A percentile compares a stretch with the other conserved stretches of the same genome.
Evolutionary conservation across 1,140 invertebrate genomes (phyloP).

Genomic region (Drosophila erecta): DNA sequence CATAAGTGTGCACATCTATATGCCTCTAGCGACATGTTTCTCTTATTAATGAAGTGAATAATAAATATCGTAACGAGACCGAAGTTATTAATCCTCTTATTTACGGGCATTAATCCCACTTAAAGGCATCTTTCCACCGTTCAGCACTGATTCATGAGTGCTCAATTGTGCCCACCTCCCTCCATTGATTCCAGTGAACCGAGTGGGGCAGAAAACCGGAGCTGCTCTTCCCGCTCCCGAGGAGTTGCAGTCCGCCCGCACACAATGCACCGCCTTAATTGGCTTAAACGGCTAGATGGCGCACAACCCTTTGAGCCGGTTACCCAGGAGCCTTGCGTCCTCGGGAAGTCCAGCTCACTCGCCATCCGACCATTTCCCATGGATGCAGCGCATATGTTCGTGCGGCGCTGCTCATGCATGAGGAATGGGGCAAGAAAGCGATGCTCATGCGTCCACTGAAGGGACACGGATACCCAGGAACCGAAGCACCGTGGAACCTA

Average conservation of each 20-base stretch:
- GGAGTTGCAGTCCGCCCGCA: conserved; percentile 11
- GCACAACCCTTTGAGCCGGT: conserved; percentile 11
- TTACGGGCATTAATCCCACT: not conserved
- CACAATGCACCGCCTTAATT: conserved; percentile 60
- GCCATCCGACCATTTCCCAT: conserved; percentile 15
- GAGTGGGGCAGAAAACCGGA: conserved; percentile 17
- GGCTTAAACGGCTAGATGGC: conserved; percentile 49
- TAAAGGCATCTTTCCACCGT: not conserved
- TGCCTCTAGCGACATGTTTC: not conserved
- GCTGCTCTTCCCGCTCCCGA: not conserved
- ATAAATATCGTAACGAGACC: not conserved
- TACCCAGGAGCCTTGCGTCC: not conserved
- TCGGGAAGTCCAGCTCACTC: conserved; percentile 2
- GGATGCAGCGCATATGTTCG: conserved; percentile 45
- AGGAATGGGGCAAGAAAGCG: conserved; percentile 22
- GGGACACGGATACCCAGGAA: not conserved
- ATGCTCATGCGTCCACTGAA: conserved; percentile 18
- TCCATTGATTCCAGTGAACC: conserved; percentile 22
- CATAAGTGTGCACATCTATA: not conserved
- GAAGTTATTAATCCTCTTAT: conserved; percentile 1
- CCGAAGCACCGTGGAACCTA: not conserved
- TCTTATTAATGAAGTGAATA: no score
- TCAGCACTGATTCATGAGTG: conserved; percentile 35
- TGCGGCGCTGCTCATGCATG: conserved; percentile 27
- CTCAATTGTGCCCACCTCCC: conserved; percentile 5